Conservation (phyloP, 2,797 vertebrate genomes). For the Diglossa cyanea region DNA sequence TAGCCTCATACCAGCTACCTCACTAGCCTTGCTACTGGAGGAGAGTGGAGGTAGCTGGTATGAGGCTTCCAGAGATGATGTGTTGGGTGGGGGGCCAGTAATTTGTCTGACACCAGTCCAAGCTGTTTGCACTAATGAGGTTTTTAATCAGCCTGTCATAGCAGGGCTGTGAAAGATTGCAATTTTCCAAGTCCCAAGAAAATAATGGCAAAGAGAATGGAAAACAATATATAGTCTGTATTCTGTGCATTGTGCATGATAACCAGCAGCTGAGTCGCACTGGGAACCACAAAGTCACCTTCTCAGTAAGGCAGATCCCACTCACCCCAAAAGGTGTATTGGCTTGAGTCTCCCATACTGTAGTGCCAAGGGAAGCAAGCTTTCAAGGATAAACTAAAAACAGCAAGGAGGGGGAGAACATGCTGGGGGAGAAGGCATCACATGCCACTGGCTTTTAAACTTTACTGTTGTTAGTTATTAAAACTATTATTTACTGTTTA, state of each 20-base stretch:
- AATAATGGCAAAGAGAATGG: not conserved
- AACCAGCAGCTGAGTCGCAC: rapidly evolving
- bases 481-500: too few relatives aligned
- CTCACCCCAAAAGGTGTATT: rapidly evolving
- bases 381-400: not conserved
- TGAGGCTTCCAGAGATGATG: not conserved
- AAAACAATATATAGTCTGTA: not conserved
- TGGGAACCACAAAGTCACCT: not conserved
- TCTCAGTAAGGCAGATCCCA: not conserved
- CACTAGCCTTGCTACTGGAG: not conserved
- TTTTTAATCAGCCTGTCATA: not conserved
- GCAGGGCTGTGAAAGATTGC: not conserved
- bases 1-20: too few relatives aligned
- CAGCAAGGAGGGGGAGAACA: not conserved
- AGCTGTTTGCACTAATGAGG: not conserved
- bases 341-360: not conserved
- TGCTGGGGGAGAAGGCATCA: not conserved
- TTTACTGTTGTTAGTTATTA: not conserved
- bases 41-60: not conserved
- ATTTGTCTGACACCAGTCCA: not conserved
- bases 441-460: not conserved
- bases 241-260: not conserved
- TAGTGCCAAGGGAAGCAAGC: not conserved
- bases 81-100: too few relatives aligned
- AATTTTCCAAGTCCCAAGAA: not conserved